These are phyloP conservation scores for Mizuhopecten yessoensis DNA, from an alignment of 1,140 invertebrate genomes.

Conservation along the genomic window DNA sequence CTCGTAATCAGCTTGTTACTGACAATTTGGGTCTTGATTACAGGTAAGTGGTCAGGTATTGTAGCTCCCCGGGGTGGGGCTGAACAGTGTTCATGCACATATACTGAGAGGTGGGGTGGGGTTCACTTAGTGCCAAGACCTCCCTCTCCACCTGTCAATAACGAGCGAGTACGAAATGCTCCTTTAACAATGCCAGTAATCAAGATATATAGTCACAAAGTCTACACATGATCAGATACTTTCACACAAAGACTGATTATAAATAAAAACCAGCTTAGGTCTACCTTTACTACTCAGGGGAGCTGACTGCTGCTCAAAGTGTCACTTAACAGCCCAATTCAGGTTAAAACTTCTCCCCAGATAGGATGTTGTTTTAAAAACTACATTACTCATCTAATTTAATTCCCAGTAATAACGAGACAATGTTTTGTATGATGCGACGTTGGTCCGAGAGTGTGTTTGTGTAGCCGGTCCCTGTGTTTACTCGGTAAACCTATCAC, in stretches of 20 bases:
- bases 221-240: neutral
- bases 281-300: neutral
- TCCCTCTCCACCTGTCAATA: neutral
- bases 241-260: neutral
- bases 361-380: constrained; percentile 17
- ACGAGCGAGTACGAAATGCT: neutral
- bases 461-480: neutral
- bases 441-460: neutral
- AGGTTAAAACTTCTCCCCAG: neutral
- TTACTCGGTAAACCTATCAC: neutral
- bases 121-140: neutral
- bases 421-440: neutral
- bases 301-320: neutral
- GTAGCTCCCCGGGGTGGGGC: constrained; percentile 17
- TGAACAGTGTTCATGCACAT: neutral
- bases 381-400: neutral
- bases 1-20: neutral
- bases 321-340: neutral
- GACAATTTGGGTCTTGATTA: constrained; percentile 8
- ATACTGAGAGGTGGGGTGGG: neutral
- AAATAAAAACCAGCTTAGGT: neutral
- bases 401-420: neutral
- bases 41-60: neutral
- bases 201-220: neutral
- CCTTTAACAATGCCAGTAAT: no score